phyloP scores from a whole-genome alignment of 2,113 vertebrate genomes.

The Drymodes brunneopygia region DNA sequence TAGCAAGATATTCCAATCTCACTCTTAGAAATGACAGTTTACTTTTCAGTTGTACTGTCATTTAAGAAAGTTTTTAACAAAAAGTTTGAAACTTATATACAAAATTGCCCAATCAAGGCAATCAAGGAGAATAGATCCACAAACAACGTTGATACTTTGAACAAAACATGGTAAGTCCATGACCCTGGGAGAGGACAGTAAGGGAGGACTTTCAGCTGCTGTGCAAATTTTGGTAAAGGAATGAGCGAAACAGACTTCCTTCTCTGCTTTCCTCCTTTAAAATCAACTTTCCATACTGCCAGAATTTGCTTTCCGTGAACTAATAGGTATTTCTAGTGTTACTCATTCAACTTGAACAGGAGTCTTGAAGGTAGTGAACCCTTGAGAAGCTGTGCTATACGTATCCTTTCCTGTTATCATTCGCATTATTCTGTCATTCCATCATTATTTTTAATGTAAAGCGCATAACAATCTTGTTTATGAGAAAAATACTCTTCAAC shows the following conservation, averaged over 20 bases:
- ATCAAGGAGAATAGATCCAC: neutral
- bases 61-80: neutral
- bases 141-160: neutral
- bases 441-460: neutral
- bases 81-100: neutral
- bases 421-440: neutral
- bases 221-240: neutral
- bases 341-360: neutral
- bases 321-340: neutral
- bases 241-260: neutral
- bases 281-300: neutral
- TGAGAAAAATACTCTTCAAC: neutral
- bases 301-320: neutral
- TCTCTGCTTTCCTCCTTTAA: neutral
- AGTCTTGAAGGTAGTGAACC: neutral
- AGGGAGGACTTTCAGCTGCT: neutral
- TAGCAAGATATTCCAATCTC: neutral
- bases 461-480: neutral
- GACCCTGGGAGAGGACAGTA: neutral
- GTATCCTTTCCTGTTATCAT: neutral
- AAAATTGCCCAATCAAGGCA: neutral
- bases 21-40: neutral
- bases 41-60: neutral
- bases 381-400: neutral
- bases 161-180: neutral